Evolutionary conservation across 2,888 invertebrate species (phyloP), one percentile per base, ranked within the genome.

Genomic region (Willowsia nigromaculata): DNA sequence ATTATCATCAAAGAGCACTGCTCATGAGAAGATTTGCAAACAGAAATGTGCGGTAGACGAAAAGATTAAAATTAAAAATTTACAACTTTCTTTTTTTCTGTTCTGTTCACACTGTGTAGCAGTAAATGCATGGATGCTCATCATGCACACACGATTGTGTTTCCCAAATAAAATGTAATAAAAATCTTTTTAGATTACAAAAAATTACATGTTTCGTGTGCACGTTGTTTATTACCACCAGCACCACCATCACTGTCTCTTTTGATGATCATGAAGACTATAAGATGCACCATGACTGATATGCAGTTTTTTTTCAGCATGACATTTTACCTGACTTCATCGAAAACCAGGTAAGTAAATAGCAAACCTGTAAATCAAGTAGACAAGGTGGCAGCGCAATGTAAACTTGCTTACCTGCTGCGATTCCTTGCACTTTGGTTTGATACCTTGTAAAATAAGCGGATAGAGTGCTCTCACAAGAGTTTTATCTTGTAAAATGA

Each of bases 151-250:
- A n/a, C 56, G 18, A 5, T 47, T 47, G 13, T 47, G 47, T 13
- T 56, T 56, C 22, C 56, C 56, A 56, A 56, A 56, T 56, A 22
- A 7, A 18, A 56, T n/a, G 18, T n/a, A 56, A 56, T 56, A 22
- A 13, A 18, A 11, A 47, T 15, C 11, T 47, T 47, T 56, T 56
- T 59, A 25, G 25, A 59, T 59, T 59, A 27, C 59, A 25, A 27
- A 59, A 59, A 59, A 59, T 59, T 59, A 59, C 11, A 59, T 27
- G 59, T 59, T 59, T 59, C 59, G 59, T 59, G 59, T 27, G 59
- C 59, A 59, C 59, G 11, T 59, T 59, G 59, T 59, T 59, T 59
- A 59, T 59, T 59, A 15, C 59, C 25, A 9, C 15, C n/a, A n/a
- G 9, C 11, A 50, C n/a, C 50, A 50, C 27, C n/a, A 27, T 59